phyloP scores from a whole-genome alignment of 2,797 vertebrate species.

The Channallabes apus region DNA sequence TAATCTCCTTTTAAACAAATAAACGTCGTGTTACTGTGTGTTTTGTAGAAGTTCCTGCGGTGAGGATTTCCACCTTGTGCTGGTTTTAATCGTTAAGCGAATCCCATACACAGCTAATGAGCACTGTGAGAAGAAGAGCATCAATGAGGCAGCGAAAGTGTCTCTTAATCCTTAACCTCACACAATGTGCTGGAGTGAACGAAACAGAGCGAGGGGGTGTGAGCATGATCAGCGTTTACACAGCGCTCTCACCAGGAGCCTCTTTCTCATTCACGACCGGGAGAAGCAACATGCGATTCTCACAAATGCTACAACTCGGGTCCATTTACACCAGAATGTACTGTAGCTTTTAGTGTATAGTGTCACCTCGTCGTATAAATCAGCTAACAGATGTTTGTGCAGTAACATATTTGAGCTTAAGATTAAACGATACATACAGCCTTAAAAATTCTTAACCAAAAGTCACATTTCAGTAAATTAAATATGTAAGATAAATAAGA shows the following conservation, averaged over 20 bases:
- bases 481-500: neutral
- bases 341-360: neutral
- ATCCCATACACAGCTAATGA: constrained; percentile 4
- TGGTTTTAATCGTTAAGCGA: constrained; percentile 16
- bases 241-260: neutral
- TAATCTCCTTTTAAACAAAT: neutral
- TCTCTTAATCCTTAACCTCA: constrained; percentile 21
- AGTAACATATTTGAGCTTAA: neutral
- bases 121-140: neutral
- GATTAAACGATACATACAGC: neutral
- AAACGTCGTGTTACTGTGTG: neutral
- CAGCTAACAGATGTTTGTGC: neutral
- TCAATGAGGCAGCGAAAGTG: constrained; percentile 25
- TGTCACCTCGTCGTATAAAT: neutral
- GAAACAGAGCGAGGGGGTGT: neutral
- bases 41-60: constrained; percentile 5
- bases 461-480: neutral
- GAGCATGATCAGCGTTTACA: neutral
- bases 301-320: neutral
- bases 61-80: constrained; percentile 23
- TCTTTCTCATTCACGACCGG: neutral
- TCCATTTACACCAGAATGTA: neutral
- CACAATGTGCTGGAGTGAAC: constrained; percentile 4
- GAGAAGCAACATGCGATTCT: neutral
- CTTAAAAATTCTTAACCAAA: neutral